phyloP scores from a whole-genome alignment of 1,140 invertebrate genomes.

The Macrostomum lignano region DNA sequence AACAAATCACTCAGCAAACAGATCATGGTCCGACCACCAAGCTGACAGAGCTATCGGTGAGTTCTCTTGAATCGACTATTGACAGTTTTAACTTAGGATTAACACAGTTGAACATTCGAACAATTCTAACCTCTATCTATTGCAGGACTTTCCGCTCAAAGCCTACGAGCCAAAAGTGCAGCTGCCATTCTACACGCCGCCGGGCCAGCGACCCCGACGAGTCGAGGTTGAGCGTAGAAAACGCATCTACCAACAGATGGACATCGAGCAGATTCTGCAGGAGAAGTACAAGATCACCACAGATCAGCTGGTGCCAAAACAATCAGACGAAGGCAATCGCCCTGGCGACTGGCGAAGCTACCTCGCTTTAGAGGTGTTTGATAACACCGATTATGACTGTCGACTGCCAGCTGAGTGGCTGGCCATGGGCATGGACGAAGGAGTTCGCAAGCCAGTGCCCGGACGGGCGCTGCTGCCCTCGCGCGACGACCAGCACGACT shows the following conservation, averaged over 20 bases:
- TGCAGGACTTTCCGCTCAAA: constrained; percentile 38
- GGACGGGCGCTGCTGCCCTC: constrained; percentile 35
- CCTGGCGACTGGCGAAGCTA: constrained; percentile 27
- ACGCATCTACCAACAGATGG: constrained; percentile 13
- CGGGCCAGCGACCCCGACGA: constrained; percentile 34
- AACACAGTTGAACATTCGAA: too few species aligned
- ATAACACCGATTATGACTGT: constrained; percentile 39
- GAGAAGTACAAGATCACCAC: constrained; percentile 12
- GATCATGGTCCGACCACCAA: too few species aligned
- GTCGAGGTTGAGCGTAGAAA: constrained; percentile 37
- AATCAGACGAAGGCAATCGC: constrained; percentile 11
- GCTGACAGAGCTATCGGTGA: too few species aligned
- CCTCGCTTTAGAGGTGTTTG: constrained; percentile 39
- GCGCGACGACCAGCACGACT: constrained; percentile 6
- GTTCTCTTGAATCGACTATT: too few species aligned
- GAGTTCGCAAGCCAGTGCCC: constrained; percentile 36
- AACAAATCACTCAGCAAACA: too few species aligned
- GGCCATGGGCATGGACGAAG: constrained; percentile 32
- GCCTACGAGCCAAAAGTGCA: constrained; percentile 41
- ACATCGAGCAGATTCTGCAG: constrained; percentile 13
- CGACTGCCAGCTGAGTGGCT: constrained; percentile 41
- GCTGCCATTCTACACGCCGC: constrained; percentile 33
- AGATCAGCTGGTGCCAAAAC: constrained; percentile 17
- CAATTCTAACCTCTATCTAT: too few species aligned
- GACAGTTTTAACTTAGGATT: too few species aligned